Percentiles rank a stretch among this genome's conserved stretches.
These are phyloP conservation scores for Lasioglossum zephyrum DNA, from an alignment of 2,888 invertebrate genomes.

Conservation along the genomic window DNA sequence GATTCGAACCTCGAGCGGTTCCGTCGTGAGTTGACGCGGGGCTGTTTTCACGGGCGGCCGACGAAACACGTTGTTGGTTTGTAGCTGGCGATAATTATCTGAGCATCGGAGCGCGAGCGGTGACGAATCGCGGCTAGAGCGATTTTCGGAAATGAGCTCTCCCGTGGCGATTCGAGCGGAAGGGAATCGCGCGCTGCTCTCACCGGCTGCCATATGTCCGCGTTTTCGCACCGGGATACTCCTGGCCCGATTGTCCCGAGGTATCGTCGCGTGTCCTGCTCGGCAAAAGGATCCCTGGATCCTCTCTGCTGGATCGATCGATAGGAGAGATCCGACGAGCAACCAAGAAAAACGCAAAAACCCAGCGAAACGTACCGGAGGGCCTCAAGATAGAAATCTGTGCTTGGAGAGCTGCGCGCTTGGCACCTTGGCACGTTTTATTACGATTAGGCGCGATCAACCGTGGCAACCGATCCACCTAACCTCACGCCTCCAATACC, in stretches of 20 bases:
- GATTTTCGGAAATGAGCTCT: slow-evolving; percentile 68
- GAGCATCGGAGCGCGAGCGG: slow-evolving; percentile 32
- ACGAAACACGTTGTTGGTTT: neutral
- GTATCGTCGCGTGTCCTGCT: slow-evolving; percentile 67
- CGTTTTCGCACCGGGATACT: slow-evolving; percentile 66
- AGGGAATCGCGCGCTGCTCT: slow-evolving; percentile 41
- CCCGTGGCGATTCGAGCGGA: slow-evolving; percentile 60
- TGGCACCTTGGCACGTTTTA: slow-evolving; percentile 83
- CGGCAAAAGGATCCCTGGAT: neutral
- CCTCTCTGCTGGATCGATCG: slow-evolving; percentile 15
- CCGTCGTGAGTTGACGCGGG: neutral
- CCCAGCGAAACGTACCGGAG: slow-evolving; percentile 2
- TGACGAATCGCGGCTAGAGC: slow-evolving; percentile 45
- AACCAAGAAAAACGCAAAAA: neutral
- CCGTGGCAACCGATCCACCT: slow-evolving; percentile 75
- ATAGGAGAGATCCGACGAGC: slow-evolving; percentile 11
- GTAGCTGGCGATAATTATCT: slow-evolving; percentile 66
- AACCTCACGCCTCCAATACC: slow-evolving; percentile 75
- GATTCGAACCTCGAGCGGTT: neutral
- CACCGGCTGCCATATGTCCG: slow-evolving; percentile 74
- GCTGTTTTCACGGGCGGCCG: slow-evolving; percentile 22
- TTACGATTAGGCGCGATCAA: slow-evolving; percentile 83
- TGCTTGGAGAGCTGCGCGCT: slow-evolving; percentile 78
- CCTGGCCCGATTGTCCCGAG: slow-evolving; percentile 62
- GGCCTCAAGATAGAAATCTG: slow-evolving; percentile 80